phyloP scores from a whole-genome alignment of 2,797 vertebrate species.

The Uromys caudimaculatus region DNA sequence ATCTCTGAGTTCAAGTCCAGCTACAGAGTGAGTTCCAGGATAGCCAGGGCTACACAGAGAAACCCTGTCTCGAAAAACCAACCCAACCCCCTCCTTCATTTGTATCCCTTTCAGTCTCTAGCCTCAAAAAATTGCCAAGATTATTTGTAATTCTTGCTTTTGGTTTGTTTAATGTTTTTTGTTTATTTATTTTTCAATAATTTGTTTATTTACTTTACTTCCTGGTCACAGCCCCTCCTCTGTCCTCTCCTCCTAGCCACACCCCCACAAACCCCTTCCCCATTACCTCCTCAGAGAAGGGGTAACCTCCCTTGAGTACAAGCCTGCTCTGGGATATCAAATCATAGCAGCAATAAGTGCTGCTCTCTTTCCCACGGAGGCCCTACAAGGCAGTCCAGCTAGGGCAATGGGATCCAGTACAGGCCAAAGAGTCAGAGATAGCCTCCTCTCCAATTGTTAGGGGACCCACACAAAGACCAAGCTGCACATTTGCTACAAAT shows the following conservation, averaged over 20 bases:
- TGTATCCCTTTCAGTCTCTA: neutral
- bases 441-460: neutral
- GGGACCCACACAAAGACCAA: neutral
- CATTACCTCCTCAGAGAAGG: neutral
- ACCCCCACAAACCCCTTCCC: neutral
- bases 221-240: neutral
- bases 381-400: neutral
- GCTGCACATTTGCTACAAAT: neutral
- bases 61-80: neutral
- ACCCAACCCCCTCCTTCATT: neutral
- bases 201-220: too few species aligned
- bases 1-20: neutral
- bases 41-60: neutral
- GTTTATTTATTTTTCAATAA: neutral
- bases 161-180: neutral
- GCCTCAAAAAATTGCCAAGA: neutral
- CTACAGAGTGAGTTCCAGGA: neutral
- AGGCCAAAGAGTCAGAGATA: neutral
- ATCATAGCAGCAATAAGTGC: neutral
- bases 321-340: neutral
- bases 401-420: neutral
- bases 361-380: neutral
- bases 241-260: neutral
- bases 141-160: neutral
- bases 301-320: neutral